Conservation (phyloP, 2,797 vertebrate genomes). For the Diplodus puntazzo region DNA sequence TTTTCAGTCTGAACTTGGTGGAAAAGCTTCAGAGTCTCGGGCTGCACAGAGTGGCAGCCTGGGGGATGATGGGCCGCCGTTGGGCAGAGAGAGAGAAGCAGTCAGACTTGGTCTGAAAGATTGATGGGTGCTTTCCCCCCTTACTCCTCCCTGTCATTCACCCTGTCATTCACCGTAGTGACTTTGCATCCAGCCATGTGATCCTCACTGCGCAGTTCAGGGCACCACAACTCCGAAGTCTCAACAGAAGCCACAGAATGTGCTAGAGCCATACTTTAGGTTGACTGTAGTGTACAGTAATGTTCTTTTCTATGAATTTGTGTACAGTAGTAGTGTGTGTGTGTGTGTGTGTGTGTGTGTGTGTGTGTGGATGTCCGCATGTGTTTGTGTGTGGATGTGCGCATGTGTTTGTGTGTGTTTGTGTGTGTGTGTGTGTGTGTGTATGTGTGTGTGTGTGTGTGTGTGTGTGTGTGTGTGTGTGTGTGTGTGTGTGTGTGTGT, state of each 20-base stretch:
- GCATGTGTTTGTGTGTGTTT: too few relatives aligned
- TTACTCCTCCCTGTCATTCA: slow-evolving; percentile 36
- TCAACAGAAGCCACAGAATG: slow-evolving; percentile 53
- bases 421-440: slow-evolving; percentile 1
- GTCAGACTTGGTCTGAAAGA: slow-evolving; percentile 29
- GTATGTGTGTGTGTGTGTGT: neutral
- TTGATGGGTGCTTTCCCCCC: slow-evolving; percentile 37
- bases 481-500: neutral
- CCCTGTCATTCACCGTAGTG: slow-evolving; percentile 50
- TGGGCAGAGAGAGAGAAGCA: slow-evolving; percentile 38
- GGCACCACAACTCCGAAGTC: slow-evolving; percentile 49
- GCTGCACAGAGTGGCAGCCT: slow-evolving; percentile 86
- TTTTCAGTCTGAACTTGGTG: slow-evolving; percentile 90
- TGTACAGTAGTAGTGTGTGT: slow-evolving; percentile 39
- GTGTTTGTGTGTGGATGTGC: slow-evolving; percentile 5
- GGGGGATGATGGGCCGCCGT: slow-evolving; percentile 66
- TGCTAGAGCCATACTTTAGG: slow-evolving; percentile 63
- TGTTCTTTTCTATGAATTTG: slow-evolving; percentile 54
- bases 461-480: slow-evolving; percentile 3
- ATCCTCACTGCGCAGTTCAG: slow-evolving; percentile 52
- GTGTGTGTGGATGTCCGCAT: slow-evolving; percentile 1
- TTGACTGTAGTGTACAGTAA: slow-evolving; percentile 39
- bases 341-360: slow-evolving; percentile 9
- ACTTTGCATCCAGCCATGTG: slow-evolving; percentile 61
- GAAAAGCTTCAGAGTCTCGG: slow-evolving; percentile 87